A percentile compares a stretch with the other conserved stretches of the same genome.
These are phyloP conservation scores for Chrysolina haemoptera DNA, from an alignment of 2,888 invertebrate genomes.

Conservation along the genomic window DNA sequence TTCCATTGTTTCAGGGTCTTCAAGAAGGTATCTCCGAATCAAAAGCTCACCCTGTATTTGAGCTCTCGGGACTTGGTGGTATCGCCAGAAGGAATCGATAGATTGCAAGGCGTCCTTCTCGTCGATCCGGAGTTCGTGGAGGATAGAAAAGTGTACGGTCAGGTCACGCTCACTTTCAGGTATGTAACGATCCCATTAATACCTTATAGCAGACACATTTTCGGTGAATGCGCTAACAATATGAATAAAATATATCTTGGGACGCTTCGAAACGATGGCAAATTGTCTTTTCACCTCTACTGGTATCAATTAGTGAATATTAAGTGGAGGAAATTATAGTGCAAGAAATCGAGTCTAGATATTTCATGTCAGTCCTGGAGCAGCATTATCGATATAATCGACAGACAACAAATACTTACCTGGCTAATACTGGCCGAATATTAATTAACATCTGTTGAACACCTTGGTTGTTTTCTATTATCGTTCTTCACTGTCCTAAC, in stretches of 20 bases:
- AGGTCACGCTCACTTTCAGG: conserved; percentile 94
- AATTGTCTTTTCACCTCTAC: not conserved
- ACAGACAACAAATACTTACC: too few species aligned
- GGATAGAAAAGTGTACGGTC: conserved; percentile 87
- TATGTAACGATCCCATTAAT: conserved; percentile 63
- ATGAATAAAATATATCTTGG: conserved; percentile 3
- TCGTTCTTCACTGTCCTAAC: too few species aligned
- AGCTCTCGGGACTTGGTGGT: conserved; percentile 86
- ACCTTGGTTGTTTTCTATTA: too few species aligned
- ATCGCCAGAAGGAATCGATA: conserved; percentile 81
- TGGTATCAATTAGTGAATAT: not conserved
- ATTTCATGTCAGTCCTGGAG: too few species aligned
- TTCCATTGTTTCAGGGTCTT: conserved; percentile 77
- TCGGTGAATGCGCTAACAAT: conserved; percentile 1
- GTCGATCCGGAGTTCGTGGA: conserved; percentile 91
- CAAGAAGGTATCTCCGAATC: conserved; percentile 90
- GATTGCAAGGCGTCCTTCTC: conserved; percentile 91
- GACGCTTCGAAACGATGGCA: not conserved
- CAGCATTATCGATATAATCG: too few species aligned
- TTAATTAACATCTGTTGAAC: too few species aligned
- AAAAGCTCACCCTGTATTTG: conserved; percentile 86
- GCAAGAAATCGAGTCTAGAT: too few species aligned
- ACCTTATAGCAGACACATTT: not conserved
- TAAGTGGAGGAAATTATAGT: too few species aligned
- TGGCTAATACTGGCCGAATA: too few species aligned